These are phyloP conservation scores for Cydia fagiglandana DNA, from an alignment of 1,140 invertebrate species.

Conservation along the genomic window DNA sequence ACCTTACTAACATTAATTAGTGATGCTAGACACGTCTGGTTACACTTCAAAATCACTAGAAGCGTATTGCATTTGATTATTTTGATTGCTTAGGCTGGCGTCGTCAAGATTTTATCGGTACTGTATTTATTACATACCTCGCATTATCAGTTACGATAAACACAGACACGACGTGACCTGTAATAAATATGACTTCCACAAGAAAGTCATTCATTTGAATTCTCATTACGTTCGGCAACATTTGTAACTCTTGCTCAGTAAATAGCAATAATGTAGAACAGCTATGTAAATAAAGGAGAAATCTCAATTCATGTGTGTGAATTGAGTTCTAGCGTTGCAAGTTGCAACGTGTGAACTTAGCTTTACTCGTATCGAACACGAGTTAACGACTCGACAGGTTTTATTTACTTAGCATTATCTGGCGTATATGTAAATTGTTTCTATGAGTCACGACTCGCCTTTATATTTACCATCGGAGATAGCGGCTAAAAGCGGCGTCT, in stretches of 20 bases:
- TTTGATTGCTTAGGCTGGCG: neutral
- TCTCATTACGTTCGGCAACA: neutral
- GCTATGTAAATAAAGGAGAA: constrained; percentile 14
- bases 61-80: neutral
- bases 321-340: constrained; percentile 6
- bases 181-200: constrained; percentile 12
- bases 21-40: neutral
- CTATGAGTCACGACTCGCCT: constrained; percentile 56
- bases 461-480: constrained; percentile 48
- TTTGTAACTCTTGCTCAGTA: neutral
- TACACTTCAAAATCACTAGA: neutral
- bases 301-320: constrained; percentile 7
- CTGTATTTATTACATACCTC: too few species aligned
- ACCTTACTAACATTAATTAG: neutral
- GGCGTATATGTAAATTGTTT: constrained; percentile 42
- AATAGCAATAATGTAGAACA: neutral
- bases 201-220: neutral
- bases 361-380: constrained; percentile 44
- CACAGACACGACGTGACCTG: neutral
- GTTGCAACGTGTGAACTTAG: constrained; percentile 22
- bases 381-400: constrained; percentile 42
- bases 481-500: constrained; percentile 43
- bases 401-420: constrained; percentile 53
- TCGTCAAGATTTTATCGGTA: neutral
- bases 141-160: constrained; percentile 1